Conservation (phyloP, 2,888 invertebrate species). For the Dasysyrphus albostriatus region DNA sequence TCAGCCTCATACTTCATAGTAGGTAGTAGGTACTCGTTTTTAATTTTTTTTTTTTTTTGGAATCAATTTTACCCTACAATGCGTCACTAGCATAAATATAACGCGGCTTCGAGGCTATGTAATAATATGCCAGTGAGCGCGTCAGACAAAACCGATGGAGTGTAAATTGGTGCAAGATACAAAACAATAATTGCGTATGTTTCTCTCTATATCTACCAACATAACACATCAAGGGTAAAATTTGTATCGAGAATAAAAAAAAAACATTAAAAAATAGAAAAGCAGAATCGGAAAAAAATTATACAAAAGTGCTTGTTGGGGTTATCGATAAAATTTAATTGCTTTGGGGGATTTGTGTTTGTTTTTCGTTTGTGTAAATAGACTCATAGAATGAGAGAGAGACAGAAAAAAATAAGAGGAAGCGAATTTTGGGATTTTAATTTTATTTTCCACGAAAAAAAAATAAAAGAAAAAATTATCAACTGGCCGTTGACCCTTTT, state of each 20-base stretch:
- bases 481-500: slow-evolving; percentile 55
- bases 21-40: background rate
- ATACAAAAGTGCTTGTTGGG: slow-evolving; percentile 48
- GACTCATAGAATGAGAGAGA: slow-evolving; percentile 6
- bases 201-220: background rate
- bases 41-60: slow-evolving; percentile 30
- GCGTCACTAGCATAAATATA: slow-evolving; percentile 45
- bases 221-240: slow-evolving; percentile 44
- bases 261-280: slow-evolving; percentile 7
- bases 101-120: background rate
- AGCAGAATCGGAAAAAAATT: slow-evolving; percentile 4
- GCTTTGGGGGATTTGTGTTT: slow-evolving; percentile 60
- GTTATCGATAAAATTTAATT: slow-evolving; percentile 74
- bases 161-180: slow-evolving; percentile 71
- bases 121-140: slow-evolving; percentile 13
- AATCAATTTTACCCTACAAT: slow-evolving; percentile 62
- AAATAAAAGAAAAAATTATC: slow-evolving; percentile 16
- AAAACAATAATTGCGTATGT: slow-evolving; percentile 61
- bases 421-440: slow-evolving; percentile 33
- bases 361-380: slow-evolving; percentile 41
- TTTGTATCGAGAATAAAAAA: slow-evolving; percentile 13
- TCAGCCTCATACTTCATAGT: background rate
- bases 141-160: slow-evolving; percentile 62
- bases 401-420: background rate
- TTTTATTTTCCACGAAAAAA: slow-evolving; percentile 21